Conservation (phyloP, 2,113 vertebrate genomes). For the Ammodytes dubius region DNA sequence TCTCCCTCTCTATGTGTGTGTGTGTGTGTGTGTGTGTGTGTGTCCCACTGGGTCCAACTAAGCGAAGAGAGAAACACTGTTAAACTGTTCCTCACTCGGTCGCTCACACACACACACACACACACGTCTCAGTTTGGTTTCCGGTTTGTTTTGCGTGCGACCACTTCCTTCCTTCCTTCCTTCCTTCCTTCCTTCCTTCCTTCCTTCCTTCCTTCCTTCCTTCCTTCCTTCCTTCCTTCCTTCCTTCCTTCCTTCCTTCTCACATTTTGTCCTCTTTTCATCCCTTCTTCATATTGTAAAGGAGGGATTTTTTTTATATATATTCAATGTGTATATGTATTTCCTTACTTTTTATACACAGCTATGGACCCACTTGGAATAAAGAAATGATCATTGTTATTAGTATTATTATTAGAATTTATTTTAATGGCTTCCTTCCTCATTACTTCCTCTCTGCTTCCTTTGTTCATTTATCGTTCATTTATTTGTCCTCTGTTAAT, state of each 20-base stretch:
- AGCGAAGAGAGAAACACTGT: not conserved
- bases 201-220: not conserved
- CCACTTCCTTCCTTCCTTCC: slow-evolving; percentile 29
- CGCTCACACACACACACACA: not conserved
- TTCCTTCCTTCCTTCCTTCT: too few species aligned
- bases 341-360: too few species aligned
- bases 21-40: not conserved
- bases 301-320: too few species aligned
- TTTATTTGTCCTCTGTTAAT: not conserved
- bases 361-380: too few species aligned
- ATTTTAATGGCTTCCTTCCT: not conserved
- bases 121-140: not conserved
- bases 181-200: not conserved
- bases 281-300: not conserved
- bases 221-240: slow-evolving; percentile 1
- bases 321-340: too few species aligned
- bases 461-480: not conserved
- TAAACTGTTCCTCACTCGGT: not conserved
- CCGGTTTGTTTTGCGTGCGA: not conserved
- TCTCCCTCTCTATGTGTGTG: not conserved
- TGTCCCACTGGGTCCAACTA: not conserved
- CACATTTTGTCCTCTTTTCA: not conserved
- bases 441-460: not conserved
- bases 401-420: too few species aligned
- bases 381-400: too few species aligned